Evolutionary conservation across 2,888 invertebrate genomes (phyloP).

Genomic region (Eudemis profundana): DNA sequence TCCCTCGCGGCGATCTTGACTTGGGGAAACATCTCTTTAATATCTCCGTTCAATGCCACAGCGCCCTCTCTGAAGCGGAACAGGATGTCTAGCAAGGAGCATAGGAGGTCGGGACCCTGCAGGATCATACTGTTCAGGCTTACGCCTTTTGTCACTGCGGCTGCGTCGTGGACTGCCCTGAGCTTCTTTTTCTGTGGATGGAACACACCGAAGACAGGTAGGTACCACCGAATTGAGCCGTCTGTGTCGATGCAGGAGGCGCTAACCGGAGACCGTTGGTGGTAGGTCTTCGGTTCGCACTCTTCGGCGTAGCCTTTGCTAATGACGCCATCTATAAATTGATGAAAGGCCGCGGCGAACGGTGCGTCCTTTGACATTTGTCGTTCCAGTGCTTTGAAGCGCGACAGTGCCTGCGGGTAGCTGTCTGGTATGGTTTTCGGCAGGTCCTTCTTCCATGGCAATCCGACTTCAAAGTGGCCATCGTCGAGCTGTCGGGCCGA

Average conservation of each 20-base stretch:
- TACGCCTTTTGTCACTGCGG: background rate
- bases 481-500: background rate
- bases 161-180: conserved; percentile 4
- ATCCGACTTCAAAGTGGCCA: background rate
- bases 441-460: background rate
- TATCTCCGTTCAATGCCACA: background rate
- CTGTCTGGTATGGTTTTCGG: conserved; percentile 3
- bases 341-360: background rate
- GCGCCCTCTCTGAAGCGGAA: conserved; percentile 3
- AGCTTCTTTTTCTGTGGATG: conserved; percentile 2
- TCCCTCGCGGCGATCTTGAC: background rate
- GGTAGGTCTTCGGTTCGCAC: background rate
- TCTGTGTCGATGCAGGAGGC: background rate
- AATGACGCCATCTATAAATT: background rate
- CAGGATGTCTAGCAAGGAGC: background rate
- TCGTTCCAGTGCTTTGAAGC: background rate
- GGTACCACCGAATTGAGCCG: background rate
- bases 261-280: background rate
- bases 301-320: conserved; percentile 9
- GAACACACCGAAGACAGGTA: background rate
- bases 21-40: conserved; percentile 8
- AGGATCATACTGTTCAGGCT: background rate
- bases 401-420: conserved; percentile 5
- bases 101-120: background rate
- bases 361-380: background rate